These are phyloP conservation scores for Amphiprion ocellaris DNA, from an alignment of 2,113 vertebrate genomes.

Conservation along the genomic window DNA sequence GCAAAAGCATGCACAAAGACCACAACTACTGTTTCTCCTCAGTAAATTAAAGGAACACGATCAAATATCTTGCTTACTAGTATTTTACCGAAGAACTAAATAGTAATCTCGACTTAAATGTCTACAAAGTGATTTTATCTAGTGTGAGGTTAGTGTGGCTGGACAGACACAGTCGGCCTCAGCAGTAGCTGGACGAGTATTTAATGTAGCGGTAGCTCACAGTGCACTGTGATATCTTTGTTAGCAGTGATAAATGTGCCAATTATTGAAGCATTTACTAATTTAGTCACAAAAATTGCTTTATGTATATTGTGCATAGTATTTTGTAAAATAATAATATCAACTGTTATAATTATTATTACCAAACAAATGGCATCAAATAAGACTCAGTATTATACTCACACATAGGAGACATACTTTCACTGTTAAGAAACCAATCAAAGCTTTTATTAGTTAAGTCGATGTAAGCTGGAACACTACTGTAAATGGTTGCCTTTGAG, in stretches of 20 bases:
- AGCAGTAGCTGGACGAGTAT: conserved; percentile 86
- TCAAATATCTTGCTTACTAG: conserved; percentile 67
- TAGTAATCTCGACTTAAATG: conserved; percentile 42
- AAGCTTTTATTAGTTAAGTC: conserved; percentile 73
- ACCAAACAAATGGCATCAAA: conserved; percentile 72
- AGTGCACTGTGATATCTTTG: conserved; percentile 87
- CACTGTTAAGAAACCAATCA: conserved; percentile 79
- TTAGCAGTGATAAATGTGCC: conserved; percentile 93
- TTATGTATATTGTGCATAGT: conserved; percentile 91
- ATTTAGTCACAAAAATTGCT: conserved; percentile 87
- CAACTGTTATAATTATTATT: conserved; percentile 74
- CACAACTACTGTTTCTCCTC: conserved; percentile 77
- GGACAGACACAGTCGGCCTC: conserved; percentile 55
- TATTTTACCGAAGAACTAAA: conserved; percentile 67
- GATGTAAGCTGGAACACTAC: conserved; percentile 57
- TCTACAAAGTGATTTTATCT: conserved; percentile 44
- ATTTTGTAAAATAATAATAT: conserved; percentile 90
- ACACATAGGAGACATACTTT: conserved; percentile 87
- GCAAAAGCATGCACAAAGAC: conserved; percentile 80
- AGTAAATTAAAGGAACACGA: conserved; percentile 54
- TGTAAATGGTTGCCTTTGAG: conserved; percentile 79
- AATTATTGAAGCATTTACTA: conserved; percentile 92
- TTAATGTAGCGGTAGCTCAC: conserved; percentile 88
- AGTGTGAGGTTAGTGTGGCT: conserved; percentile 30
- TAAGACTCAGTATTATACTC: conserved; percentile 90